phyloP scores from a whole-genome alignment of 2,113 vertebrate species.

The Hystrix cristata region DNA sequence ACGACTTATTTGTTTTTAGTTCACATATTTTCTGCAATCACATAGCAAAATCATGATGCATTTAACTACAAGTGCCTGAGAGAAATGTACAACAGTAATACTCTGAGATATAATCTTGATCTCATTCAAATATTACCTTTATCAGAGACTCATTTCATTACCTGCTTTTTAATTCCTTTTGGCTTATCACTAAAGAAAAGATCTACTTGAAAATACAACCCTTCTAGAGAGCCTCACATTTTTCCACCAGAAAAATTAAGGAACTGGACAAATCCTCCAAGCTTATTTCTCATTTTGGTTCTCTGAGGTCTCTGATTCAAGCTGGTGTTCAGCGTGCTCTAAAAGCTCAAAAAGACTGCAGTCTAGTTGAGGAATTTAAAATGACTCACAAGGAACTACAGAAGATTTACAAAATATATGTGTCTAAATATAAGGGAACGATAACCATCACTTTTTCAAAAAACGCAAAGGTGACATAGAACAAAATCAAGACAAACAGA shows the following conservation, averaged over 20 bases:
- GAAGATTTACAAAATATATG: not conserved
- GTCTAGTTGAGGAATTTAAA: not conserved
- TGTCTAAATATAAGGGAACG: not conserved
- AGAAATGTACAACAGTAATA: not conserved
- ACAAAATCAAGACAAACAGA: not conserved
- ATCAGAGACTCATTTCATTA: conserved; percentile 8
- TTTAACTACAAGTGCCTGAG: not conserved
- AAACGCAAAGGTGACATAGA: not conserved
- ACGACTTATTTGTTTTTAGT: conserved; percentile 2
- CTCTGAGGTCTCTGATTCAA: not conserved
- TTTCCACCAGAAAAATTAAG: conserved; percentile 16
- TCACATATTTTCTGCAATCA: not conserved
- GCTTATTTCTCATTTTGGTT: not conserved
- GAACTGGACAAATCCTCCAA: not conserved
- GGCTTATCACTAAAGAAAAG: not conserved
- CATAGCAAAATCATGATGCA: not conserved
- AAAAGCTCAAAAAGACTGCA: not conserved
- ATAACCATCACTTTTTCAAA: not conserved
- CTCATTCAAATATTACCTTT: conserved; percentile 19
- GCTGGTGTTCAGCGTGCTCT: not conserved
- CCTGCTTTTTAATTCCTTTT: conserved; percentile 42
- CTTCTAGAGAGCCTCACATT: not conserved
- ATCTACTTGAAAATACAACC: conserved; percentile 20
- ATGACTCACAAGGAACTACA: not conserved
- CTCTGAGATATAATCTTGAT: not conserved